A percentile compares a stretch with the other conserved stretches of the same genome.
Evolutionary conservation across 2,888 invertebrate genomes (phyloP).

Genomic region (Drosophila tripunctata): DNA sequence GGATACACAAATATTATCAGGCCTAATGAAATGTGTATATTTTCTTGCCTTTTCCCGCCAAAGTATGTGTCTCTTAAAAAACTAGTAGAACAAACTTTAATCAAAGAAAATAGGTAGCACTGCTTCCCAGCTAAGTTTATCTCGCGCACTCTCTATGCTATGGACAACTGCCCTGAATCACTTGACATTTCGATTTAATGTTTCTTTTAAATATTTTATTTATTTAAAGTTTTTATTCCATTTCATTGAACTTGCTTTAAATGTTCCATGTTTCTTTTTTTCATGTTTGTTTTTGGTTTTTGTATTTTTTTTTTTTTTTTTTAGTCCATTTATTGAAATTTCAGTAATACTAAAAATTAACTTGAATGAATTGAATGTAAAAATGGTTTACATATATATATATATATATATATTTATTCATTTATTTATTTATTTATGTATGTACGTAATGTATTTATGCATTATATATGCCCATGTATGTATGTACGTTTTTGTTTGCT

Average conservation of each 20-base stretch:
- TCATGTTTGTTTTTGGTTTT: constrained; percentile 18
- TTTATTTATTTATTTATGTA: too few species aligned
- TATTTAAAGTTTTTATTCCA: constrained; percentile 79
- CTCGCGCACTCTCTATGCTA: not conserved
- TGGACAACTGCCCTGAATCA: not conserved
- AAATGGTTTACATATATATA: constrained; percentile 68
- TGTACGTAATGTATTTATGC: constrained; percentile 4
- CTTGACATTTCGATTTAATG: not conserved
- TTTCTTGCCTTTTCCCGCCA: too few species aligned
- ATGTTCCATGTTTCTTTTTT: constrained; percentile 30
- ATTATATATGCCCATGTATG: constrained; percentile 37
- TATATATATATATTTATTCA: constrained; percentile 36
- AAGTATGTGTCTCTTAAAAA: too few species aligned
- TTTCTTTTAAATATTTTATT: constrained; percentile 71
- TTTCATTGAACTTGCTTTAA: constrained; percentile 60
- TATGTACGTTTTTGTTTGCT: constrained; percentile 48
- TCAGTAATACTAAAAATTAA: constrained; percentile 75
- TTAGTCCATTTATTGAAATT: constrained; percentile 58
- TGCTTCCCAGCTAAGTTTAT: not conserved
- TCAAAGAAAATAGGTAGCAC: too few species aligned
- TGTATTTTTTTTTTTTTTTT: constrained; percentile 26
- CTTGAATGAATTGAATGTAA: constrained; percentile 76
- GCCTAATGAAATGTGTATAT: too few species aligned
- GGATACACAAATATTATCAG: too few species aligned
- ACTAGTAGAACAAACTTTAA: too few species aligned